Base-by-base conservation (phyloP, 1,140 invertebrate species). In the Eupristina koningsbergeri region DNA sequence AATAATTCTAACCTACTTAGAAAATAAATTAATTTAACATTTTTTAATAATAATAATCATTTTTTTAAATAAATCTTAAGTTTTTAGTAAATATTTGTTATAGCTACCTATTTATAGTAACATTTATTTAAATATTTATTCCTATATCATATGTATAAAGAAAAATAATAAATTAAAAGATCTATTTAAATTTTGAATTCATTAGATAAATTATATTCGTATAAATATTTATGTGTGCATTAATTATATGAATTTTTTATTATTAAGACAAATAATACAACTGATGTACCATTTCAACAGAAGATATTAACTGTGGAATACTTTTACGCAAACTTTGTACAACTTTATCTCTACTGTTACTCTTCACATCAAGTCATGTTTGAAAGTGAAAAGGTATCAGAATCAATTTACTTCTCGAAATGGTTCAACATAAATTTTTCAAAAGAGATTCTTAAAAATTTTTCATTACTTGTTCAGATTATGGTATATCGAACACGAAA, bases 331-430 rank as follows among this genome's bases (percentile, higher is more conserved):
- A 83, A 85, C 31, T 81, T 85, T n/a, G 15, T 86, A 15, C 85
- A 86, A 29, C 41, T 89, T 13, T 88, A 85, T 41, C 84, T 89
- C 26, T 88, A 86, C 69, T 61, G 85, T 13, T 87, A 86, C 39
- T 87, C 88, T 1, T 87, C 88, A 29, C 87, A 89, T 82, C 79
- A 87, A 74, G 87, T 89, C 19, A 84, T 80, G 26, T 67, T 85
- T 7, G 76, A 87, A 15, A 89, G 88, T 79, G 17, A 64, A n/a
- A 84, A 41, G 36, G 75, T 89, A 47, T 82, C 84, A 53, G 45
- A 84, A 50, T 86, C 86, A 22, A 84, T 85, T 63, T 89, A 88
- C 53, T 61, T 73, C 6, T 83, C 88, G 13, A 82, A 80, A 19
- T 89, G 88, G 88, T 88, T 53, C 34, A 87, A 17, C 19, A 64